Conservation (phyloP, 1,140 invertebrate genomes). For the Aphelenchoides avenae region DNA sequence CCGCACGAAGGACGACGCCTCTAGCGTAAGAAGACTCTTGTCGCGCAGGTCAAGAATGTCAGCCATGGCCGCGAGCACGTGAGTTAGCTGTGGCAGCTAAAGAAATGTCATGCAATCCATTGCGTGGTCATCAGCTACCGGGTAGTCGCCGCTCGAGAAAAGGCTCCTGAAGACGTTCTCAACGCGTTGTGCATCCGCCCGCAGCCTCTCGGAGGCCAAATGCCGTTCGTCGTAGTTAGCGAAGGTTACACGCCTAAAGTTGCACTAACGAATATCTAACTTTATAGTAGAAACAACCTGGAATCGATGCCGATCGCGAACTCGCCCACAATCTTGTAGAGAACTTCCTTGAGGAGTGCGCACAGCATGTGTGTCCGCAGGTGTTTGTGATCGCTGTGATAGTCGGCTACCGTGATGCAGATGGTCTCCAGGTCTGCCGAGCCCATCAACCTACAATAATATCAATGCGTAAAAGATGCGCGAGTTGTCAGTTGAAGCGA, state of each 20-base stretch:
- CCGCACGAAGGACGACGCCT: constrained; percentile 34
- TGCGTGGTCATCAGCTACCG: constrained; percentile 19
- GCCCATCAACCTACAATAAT: constrained; percentile 22
- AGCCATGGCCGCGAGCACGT: constrained; percentile 35
- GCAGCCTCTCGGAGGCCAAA: constrained; percentile 34
- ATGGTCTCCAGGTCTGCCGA: constrained; percentile 42
- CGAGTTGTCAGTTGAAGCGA: too few relatives aligned
- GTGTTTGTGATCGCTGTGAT: constrained; percentile 39
- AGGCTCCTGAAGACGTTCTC: constrained; percentile 32
- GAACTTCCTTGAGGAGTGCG: constrained; percentile 32
- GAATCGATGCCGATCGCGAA: constrained; percentile 42
- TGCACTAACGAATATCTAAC: background rate
- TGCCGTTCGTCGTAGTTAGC: constrained; percentile 41
- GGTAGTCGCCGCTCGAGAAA: constrained; percentile 29
- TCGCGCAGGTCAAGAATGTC: constrained; percentile 42
- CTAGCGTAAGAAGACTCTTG: constrained; percentile 33
- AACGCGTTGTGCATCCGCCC: constrained; percentile 30
- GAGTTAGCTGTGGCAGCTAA: constrained; percentile 30
- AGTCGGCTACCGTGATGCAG: constrained; percentile 41
- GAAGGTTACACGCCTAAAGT: constrained; percentile 34
- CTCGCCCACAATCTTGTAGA: constrained; percentile 38
- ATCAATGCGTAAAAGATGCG: constrained; percentile 4
- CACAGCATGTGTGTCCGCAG: constrained; percentile 32
- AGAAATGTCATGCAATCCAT: constrained; percentile 8
- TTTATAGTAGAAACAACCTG: constrained; percentile 3